A percentile compares a stretch with the other conserved stretches of the same genome.
These are phyloP conservation scores for Miniopterus natalensis DNA, from an alignment of 2,113 vertebrate species.

Conservation along the genomic window DNA sequence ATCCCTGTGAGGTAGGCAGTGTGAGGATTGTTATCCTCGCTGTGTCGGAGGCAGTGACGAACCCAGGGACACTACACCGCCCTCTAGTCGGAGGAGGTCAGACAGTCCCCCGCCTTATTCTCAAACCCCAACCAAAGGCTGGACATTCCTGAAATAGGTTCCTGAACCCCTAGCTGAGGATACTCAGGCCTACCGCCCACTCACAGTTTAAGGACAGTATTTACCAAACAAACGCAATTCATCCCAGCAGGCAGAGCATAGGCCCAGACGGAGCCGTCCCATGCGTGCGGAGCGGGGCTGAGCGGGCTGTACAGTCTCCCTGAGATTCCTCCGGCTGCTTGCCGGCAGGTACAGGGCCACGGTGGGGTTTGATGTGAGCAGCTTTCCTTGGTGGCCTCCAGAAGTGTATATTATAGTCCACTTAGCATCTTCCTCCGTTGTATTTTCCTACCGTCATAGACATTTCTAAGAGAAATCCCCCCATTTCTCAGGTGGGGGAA, in stretches of 20 bases:
- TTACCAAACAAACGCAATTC: neutral
- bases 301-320: neutral
- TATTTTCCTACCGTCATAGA: slow-evolving; percentile 6
- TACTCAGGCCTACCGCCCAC: neutral
- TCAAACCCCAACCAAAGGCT: neutral
- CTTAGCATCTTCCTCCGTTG: neutral
- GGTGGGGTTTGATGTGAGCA: neutral
- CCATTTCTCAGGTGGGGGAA: neutral
- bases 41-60: neutral
- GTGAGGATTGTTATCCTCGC: neutral
- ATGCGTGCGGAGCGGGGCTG: neutral
- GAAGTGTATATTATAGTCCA: neutral
- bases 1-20: slow-evolving; percentile 44
- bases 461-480: neutral
- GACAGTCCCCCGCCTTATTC: neutral
- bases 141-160: neutral
- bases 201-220: neutral
- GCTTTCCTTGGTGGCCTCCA: neutral
- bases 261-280: neutral
- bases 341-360: neutral
- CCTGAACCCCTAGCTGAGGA: neutral
- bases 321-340: neutral
- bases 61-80: neutral
- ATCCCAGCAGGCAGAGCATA: neutral
- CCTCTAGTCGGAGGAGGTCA: neutral